Evolutionary conservation across 2,888 invertebrate species (phyloP).

Genomic region (Clepsis dumicolana): DNA sequence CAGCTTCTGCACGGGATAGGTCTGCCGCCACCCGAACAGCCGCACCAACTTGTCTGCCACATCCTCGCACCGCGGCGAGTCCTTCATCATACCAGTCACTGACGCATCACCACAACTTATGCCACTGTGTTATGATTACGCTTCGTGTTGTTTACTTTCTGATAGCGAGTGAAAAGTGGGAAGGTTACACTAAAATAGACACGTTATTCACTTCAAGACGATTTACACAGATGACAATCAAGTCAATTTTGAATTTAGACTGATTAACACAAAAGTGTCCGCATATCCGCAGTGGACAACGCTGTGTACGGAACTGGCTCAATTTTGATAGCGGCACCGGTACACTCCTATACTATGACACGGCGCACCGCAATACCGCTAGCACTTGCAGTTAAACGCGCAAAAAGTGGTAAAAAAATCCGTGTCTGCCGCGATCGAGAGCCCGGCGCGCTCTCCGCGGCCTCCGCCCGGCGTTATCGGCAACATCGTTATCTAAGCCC

Average conservation of each 20-base stretch:
- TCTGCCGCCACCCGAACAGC: slow-evolving; percentile 92
- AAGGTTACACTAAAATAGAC: slow-evolving; percentile 42
- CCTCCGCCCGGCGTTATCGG: slow-evolving; percentile 71
- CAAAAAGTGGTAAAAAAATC: slow-evolving; percentile 59
- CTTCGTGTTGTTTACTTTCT: slow-evolving; percentile 36
- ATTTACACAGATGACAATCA: background rate
- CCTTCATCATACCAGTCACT: slow-evolving; percentile 79
- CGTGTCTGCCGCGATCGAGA: slow-evolving; percentile 51
- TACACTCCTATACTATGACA: slow-evolving; percentile 47
- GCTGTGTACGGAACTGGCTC: slow-evolving; percentile 15
- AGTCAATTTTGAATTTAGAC: slow-evolving; percentile 25
- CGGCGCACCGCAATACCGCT: slow-evolving; percentile 52
- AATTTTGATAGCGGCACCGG: slow-evolving; percentile 31
- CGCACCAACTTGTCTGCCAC: slow-evolving; percentile 92
- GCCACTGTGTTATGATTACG: slow-evolving; percentile 45
- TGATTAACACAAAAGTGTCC: slow-evolving; percentile 5
- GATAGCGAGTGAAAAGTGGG: slow-evolving; percentile 47
- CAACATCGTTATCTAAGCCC: slow-evolving; percentile 73
- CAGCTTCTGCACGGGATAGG: slow-evolving; percentile 92
- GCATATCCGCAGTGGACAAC: slow-evolving; percentile 16
- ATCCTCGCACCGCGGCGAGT: slow-evolving; percentile 90
- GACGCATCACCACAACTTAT: slow-evolving; percentile 24
- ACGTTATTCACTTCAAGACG: slow-evolving; percentile 15
- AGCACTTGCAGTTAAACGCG: slow-evolving; percentile 57
- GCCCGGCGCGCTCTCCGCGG: slow-evolving; percentile 55